phyloP scores from a whole-genome alignment of 2,888 invertebrate species.

The Abrostola triplasia region DNA sequence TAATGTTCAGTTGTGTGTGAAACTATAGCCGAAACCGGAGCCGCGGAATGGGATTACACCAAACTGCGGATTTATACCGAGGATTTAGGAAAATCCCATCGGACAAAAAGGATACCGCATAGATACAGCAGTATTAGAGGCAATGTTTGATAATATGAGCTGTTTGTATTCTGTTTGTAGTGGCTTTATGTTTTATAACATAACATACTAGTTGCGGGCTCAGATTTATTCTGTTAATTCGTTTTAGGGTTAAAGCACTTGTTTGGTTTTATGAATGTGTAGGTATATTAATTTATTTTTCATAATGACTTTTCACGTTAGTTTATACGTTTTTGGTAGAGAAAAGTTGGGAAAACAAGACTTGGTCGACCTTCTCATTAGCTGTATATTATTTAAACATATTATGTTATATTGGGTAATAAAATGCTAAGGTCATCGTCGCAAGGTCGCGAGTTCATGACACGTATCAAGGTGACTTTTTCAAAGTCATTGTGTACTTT shows the following conservation, averaged over 20 bases:
- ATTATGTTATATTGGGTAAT: background rate
- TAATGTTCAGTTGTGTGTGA: constrained; percentile 73
- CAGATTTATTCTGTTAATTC: constrained; percentile 17
- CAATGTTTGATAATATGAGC: constrained; percentile 74
- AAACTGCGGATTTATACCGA: constrained; percentile 81
- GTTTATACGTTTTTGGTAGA: background rate
- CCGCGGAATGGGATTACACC: constrained; percentile 78
- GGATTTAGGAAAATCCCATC: constrained; percentile 77
- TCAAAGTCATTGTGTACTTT: background rate
- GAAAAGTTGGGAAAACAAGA: background rate
- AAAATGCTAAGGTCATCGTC: background rate
- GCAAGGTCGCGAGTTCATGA: constrained; percentile 2
- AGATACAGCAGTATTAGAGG: constrained; percentile 71
- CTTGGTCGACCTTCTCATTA: background rate
- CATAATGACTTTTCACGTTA: too few species aligned
- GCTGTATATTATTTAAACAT: background rate
- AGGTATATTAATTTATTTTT: too few species aligned
- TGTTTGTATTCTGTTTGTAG: constrained; percentile 61
- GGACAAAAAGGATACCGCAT: constrained; percentile 73
- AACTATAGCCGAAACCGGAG: constrained; percentile 73
- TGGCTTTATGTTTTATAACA: constrained; percentile 31
- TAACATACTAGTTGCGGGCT: constrained; percentile 48
- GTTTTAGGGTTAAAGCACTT: background rate
- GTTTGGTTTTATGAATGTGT: background rate
- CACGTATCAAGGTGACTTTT: constrained; percentile 4